A percentile compares a stretch with the other conserved stretches of the same genome.
These are phyloP conservation scores for Lagria hirta DNA, from an alignment of 2,888 invertebrate genomes.

Conservation along the genomic window DNA sequence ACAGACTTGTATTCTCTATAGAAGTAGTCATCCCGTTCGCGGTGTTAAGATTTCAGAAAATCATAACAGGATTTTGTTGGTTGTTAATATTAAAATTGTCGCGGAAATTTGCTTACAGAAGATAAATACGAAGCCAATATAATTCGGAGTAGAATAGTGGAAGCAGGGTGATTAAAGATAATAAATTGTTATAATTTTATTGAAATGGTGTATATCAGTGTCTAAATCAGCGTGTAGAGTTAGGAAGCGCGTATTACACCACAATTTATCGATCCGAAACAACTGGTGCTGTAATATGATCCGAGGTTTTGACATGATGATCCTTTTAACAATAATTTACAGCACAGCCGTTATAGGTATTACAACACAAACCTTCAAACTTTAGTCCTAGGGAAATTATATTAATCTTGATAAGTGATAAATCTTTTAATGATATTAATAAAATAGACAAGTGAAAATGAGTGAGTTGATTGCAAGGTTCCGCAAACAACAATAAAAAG, in stretches of 20 bases:
- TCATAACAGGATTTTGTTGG: too few relatives aligned
- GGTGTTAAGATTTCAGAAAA: too few relatives aligned
- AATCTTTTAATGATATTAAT: too few relatives aligned
- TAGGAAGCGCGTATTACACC: conserved; percentile 27
- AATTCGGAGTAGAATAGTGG: too few relatives aligned
- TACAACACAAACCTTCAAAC: conserved; percentile 4
- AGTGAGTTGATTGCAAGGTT: conserved; percentile 4
- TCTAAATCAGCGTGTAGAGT: conserved; percentile 25
- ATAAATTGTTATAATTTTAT: conserved; percentile 27
- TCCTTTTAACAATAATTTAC: conserved; percentile 44
- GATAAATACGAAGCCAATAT: too few relatives aligned
- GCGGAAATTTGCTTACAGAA: too few relatives aligned
- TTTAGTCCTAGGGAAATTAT: neutral
- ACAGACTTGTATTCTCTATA: too few relatives aligned
- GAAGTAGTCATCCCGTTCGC: too few relatives aligned
- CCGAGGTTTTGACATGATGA: conserved; percentile 42
- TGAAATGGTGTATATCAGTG: conserved; percentile 23
- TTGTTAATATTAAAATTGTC: too few relatives aligned
- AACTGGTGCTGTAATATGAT: conserved; percentile 36
- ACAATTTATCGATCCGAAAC: conserved; percentile 37
- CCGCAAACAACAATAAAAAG: conserved; percentile 7
- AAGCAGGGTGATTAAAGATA: too few relatives aligned
- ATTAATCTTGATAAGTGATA: too few relatives aligned
- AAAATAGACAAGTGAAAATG: too few relatives aligned
- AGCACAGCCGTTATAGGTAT: conserved; percentile 29